Conservation (phyloP, 2,113 vertebrate species). For the Hyperoodon ampullatus region DNA sequence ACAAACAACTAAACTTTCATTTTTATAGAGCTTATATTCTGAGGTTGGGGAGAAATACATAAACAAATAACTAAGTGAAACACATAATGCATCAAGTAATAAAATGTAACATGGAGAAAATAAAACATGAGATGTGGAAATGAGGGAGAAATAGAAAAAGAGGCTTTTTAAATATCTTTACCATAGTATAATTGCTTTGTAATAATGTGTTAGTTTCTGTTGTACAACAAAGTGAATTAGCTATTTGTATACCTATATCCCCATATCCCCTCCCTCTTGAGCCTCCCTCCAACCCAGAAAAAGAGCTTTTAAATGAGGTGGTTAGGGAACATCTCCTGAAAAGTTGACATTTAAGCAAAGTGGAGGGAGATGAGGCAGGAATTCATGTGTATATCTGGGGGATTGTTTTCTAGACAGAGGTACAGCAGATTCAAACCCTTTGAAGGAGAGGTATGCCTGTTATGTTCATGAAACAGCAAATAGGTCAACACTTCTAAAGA, state of each 20-base stretch:
- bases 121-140: background rate
- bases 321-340: background rate
- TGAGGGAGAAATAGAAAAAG: background rate
- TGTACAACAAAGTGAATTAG: too few relatives aligned
- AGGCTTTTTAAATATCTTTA: background rate
- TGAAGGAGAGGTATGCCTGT: background rate
- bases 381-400: background rate
- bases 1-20: background rate
- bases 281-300: too few relatives aligned
- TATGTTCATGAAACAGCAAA: background rate
- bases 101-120: background rate
- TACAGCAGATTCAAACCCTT: background rate
- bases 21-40: background rate
- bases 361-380: background rate
- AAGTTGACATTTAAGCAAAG: background rate
- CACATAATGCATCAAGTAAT: background rate
- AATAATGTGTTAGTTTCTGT: too few relatives aligned
- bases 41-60: background rate
- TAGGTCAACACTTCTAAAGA: background rate
- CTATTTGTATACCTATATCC: too few relatives aligned
- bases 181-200: too few relatives aligned
- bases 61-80: background rate
- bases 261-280: too few relatives aligned
- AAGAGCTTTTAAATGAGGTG: background rate
- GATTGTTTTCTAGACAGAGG: background rate